Evolutionary conservation across 37 sponge, comb jelly and placozoan genomes (phyloP).

Genomic region (Bolinopsis microptera): DNA sequence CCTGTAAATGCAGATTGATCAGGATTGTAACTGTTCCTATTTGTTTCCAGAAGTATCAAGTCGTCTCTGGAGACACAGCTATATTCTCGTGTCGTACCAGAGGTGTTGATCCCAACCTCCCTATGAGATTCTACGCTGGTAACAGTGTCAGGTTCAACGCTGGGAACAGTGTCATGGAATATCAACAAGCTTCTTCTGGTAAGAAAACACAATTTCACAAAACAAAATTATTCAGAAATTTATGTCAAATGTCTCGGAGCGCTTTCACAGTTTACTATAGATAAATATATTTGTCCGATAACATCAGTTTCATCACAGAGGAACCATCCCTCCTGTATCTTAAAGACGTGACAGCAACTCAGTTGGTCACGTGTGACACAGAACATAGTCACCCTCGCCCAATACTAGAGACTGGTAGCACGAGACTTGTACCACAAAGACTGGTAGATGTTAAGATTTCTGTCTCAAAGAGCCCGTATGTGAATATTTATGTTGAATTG

Average conservation of each 20-base stretch:
- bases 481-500: too few species aligned
- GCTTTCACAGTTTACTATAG: too few species aligned
- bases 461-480: background rate
- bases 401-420: background rate
- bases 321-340: background rate
- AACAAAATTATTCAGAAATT: too few species aligned
- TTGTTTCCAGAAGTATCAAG: background rate
- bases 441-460: background rate
- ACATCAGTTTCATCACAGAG: background rate
- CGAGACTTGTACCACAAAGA: background rate
- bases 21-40: too few species aligned
- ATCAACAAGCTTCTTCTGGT: background rate
- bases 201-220: too few species aligned
- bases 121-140: background rate
- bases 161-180: background rate
- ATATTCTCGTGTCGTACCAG: background rate
- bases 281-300: background rate
- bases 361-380: background rate
- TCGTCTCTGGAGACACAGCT: constrained; percentile 4
- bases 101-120: background rate
- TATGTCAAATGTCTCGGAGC: too few species aligned
- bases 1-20: too few species aligned
- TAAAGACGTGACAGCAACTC: background rate
- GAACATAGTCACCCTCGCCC: background rate
- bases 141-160: too few species aligned